Evolutionary conservation across 2,888 invertebrate genomes (phyloP).

Genomic region (Pelosia muscerda): DNA sequence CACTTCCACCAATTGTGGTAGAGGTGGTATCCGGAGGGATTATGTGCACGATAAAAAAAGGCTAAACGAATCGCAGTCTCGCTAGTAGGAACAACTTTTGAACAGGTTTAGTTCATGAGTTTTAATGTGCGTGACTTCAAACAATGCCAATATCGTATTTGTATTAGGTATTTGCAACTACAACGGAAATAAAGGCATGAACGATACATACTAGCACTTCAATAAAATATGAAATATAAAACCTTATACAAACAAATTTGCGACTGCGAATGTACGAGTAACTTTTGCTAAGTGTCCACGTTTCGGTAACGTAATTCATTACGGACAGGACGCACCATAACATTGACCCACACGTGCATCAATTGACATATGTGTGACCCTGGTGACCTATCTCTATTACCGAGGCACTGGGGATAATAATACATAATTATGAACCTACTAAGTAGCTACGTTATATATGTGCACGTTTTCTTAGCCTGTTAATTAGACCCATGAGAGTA

Average conservation of each 20-base stretch:
- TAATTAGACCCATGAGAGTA: not conserved
- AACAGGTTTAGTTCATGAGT: conserved; percentile 26
- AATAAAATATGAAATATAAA: no score
- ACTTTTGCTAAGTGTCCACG: no score
- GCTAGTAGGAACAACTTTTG: not conserved
- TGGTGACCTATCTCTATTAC: conserved; percentile 21
- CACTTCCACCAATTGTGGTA: no score
- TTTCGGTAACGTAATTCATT: no score
- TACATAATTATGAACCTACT: no score
- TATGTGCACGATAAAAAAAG: no score
- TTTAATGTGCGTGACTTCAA: conserved; percentile 35
- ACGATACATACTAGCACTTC: conserved; percentile 7
- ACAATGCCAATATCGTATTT: conserved; percentile 36
- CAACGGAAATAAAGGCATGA: conserved; percentile 17
- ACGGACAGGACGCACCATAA: not conserved
- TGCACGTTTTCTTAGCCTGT: not conserved
- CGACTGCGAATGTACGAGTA: no score
- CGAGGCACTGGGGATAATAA: conserved; percentile 30
- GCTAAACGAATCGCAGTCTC: no score
- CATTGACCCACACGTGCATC: conserved; percentile 42
- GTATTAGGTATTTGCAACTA: conserved; percentile 10
- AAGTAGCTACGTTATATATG: no score
- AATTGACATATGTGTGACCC: conserved; percentile 54
- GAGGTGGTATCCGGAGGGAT: no score
- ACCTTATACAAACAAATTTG: no score